These are phyloP conservation scores for Acrocera orbiculus DNA, from an alignment of 2,888 invertebrate species.

Conservation along the genomic window DNA sequence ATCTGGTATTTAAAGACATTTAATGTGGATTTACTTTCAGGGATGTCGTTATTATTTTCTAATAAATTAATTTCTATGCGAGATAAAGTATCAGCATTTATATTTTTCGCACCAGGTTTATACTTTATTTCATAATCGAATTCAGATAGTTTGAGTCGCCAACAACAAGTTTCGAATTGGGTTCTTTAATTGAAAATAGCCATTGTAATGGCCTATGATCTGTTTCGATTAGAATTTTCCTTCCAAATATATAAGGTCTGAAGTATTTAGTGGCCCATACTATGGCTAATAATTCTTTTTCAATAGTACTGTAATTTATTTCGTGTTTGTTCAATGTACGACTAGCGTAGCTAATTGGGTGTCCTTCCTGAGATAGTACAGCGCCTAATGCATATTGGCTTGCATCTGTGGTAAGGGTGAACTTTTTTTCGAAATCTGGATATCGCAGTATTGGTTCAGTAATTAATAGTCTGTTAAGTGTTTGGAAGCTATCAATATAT, in stretches of 20 bases:
- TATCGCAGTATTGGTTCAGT: constrained; percentile 6
- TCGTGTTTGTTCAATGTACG: constrained; percentile 16
- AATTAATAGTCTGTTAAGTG: constrained; percentile 3
- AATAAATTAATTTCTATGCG: constrained; percentile 1
- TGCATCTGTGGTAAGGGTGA: constrained; percentile 18
- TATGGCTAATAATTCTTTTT: constrained; percentile 17
- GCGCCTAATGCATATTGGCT: constrained; percentile 15
- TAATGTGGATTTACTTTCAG: neutral
- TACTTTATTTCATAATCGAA: constrained; percentile 17
- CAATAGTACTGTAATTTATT: constrained; percentile 15
- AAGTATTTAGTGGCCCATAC: constrained; percentile 16
- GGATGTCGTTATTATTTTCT: neutral
- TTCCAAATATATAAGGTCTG: constrained; percentile 17
- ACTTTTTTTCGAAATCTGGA: constrained; percentile 12
- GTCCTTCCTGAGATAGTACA: constrained; percentile 16
- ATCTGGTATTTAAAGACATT: constrained; percentile 1
- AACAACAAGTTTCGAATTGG: constrained; percentile 15
- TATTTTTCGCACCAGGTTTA: constrained; percentile 11
- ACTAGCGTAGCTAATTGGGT: constrained; percentile 17
- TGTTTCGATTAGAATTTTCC: constrained; percentile 16
- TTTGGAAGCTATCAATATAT: constrained; percentile 2
- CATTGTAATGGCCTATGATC: constrained; percentile 18
- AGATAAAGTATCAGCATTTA: constrained; percentile 9
- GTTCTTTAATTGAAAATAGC: constrained; percentile 15
- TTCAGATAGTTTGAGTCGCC: constrained; percentile 17